These are phyloP conservation scores for Propithecus perrieri DNA, from an alignment of 2,797 vertebrate species.

Conservation along the genomic window DNA sequence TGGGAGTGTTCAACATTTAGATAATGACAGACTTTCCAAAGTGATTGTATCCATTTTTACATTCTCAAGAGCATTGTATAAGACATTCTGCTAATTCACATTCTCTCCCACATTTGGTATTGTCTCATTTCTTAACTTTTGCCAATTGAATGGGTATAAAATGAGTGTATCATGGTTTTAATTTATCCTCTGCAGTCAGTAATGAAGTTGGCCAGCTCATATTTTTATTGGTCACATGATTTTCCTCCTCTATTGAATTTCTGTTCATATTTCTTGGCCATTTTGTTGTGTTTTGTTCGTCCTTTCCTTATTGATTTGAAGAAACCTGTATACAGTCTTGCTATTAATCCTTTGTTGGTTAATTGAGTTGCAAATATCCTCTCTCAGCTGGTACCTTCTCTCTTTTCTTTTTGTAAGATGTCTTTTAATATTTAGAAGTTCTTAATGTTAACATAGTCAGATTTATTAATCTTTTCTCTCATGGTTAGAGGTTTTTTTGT, in stretches of 20 bases:
- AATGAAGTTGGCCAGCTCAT: background rate
- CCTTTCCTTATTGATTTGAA: background rate
- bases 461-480: background rate
- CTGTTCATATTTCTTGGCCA: slow-evolving; percentile 32
- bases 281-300: background rate
- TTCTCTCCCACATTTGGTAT: background rate
- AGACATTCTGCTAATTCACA: background rate
- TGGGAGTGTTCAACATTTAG: background rate
- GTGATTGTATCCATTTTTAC: background rate
- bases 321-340: background rate
- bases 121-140: background rate
- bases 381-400: background rate
- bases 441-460: background rate
- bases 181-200: background rate
- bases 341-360: slow-evolving; percentile 2
- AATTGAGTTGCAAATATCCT: background rate
- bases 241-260: slow-evolving; percentile 28
- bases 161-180: background rate
- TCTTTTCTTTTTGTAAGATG: background rate
- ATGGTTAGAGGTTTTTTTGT: background rate
- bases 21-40: slow-evolving; percentile 20
- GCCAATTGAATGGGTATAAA: background rate
- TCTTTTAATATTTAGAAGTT: background rate
- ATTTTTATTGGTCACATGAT: slow-evolving; percentile 14
- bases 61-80: background rate